Evolutionary conservation across 2,797 vertebrate genomes (phyloP), one percentile per base, ranked within the genome.

Genomic region (Halcyon smyrnensis): DNA sequence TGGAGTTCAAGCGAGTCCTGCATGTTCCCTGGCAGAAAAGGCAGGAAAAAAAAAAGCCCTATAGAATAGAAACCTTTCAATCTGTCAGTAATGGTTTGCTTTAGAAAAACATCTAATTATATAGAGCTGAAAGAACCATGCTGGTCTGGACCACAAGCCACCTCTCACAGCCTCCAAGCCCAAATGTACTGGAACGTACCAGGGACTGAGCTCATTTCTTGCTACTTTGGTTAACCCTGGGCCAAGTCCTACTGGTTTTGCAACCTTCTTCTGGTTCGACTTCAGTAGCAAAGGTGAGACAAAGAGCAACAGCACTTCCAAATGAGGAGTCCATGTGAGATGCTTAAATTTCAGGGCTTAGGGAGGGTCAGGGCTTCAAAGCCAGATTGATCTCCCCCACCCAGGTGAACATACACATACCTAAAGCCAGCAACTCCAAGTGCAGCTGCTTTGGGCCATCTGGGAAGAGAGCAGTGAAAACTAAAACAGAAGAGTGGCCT

Each of bases 71-170:
- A 63, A 5, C 15, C 36, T 82, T 76, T 37, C 27, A 15, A 34
- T 74, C 81, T 74, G 60, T 48, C 75, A 67, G 43, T n/a, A 71
- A 64, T 21, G 53, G 39, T 43, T 93, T 90, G 23, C 53, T 77
- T 91, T 89, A 79, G 62, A 53, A 84, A 86, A 90, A 8, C 32
- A 12, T 53, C 7, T n/a, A 6, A 87, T 94, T 92, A 41, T n/a
- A 6, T 32, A 25, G 7, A 69, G 59, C 76, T 80, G 8, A 83
- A 92, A 90, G 37, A 15, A 63, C 48, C 78, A 13, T 3, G 11
- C 15, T 87, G 79, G 41, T 90, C 79, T 91, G 87, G 69, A 91
- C 36, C 89, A 80, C 71, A 57, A 71, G 64, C 46, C 51, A 12
- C 43, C 5, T 3, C 12, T 91, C 76, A 39, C 3, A 70, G 30